Evolutionary conservation across 2,888 invertebrate species (phyloP).

Genomic region (Phyllotreta cruciferae): DNA sequence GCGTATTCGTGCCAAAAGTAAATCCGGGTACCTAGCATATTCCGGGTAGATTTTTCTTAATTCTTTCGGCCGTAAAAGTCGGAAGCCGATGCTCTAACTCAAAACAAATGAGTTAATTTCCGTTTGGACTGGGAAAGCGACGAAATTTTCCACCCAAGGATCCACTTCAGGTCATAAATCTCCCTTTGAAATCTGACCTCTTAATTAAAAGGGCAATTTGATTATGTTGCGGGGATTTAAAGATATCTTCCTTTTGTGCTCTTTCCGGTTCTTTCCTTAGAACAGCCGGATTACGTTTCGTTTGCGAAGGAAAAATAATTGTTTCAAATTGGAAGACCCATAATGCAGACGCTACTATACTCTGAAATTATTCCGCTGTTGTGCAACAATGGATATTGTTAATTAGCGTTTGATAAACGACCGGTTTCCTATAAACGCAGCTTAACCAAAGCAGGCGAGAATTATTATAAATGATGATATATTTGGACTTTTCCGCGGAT

Average conservation of each 20-base stretch:
- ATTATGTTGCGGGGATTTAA: conserved; percentile 5
- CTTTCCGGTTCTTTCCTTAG: background rate
- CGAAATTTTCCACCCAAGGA: conserved; percentile 19
- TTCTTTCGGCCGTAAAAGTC: conserved; percentile 15
- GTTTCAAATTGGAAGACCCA: too few relatives aligned
- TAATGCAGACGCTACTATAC: too few relatives aligned
- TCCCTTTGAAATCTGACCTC: conserved; percentile 17
- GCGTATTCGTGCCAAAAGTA: too few relatives aligned
- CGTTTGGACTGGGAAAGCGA: conserved; percentile 31
- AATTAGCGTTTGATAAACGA: conserved; percentile 2
- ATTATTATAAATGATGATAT: conserved; percentile 20
- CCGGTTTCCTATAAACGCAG: background rate
- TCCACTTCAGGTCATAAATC: conserved; percentile 9
- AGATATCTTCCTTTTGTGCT: background rate
- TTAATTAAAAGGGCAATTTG: conserved; percentile 21
- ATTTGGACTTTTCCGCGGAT: conserved; percentile 14
- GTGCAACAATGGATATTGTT: background rate
- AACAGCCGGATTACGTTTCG: background rate
- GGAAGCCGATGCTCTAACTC: conserved; percentile 35
- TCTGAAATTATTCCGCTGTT: too few relatives aligned
- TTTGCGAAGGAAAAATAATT: too few relatives aligned
- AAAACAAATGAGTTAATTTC: conserved; percentile 45
- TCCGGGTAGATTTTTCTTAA: conserved; percentile 9
- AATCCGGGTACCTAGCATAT: background rate
- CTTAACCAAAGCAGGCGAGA: background rate